Evolutionary conservation across 2,113 vertebrate genomes (phyloP), one percentile per base, ranked within the genome.

Genomic region (Coracopsis vasa): DNA sequence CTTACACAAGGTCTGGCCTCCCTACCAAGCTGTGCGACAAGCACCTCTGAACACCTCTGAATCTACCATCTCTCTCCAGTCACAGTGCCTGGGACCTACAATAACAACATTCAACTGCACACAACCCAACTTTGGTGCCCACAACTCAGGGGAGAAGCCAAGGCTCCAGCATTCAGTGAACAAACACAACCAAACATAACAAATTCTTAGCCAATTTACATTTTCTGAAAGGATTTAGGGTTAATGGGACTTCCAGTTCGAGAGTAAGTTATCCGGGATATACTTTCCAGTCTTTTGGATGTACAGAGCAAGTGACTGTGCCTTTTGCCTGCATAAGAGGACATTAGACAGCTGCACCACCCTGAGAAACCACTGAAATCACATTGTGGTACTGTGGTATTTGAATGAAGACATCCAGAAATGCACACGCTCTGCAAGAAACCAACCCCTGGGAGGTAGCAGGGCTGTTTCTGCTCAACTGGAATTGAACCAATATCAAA

Each of bases 381-480:
- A 17, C 78, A 21, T 9, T 18, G 58, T 18, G 78, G 39, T 39
- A 33, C 16, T 27, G 24, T 37, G n/a, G 24, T 4, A 77, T 31
- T 90, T 51, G 11, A 88, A 69, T 15, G 8, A 86, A 56, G 51
- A 77, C 12, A 5, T 53, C 10, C 79, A 70, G 53, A 45, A 83
- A 82, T 0, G 6, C 20, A 47, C 6, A 29, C 0, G 0, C 16
- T 42, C 42, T 31, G 17, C 67, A 48, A 23, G 16, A 51, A 51
- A 48, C 14, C 35, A 67, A 11, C 7, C 17, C 28, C 60, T 44
- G 18, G 15, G 11, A 77, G 44, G 6, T 56, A 61, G 28, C 13
- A 47, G 20, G 10, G 15, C 31, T 90, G 61, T 5, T 75, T 73
- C 56, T 69, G 51, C 74, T 85, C 0, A 0, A 5, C 35, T 72